Evolutionary conservation across 2,888 invertebrate genomes (phyloP).

Genomic region (Callyntrura guangdongensis): DNA sequence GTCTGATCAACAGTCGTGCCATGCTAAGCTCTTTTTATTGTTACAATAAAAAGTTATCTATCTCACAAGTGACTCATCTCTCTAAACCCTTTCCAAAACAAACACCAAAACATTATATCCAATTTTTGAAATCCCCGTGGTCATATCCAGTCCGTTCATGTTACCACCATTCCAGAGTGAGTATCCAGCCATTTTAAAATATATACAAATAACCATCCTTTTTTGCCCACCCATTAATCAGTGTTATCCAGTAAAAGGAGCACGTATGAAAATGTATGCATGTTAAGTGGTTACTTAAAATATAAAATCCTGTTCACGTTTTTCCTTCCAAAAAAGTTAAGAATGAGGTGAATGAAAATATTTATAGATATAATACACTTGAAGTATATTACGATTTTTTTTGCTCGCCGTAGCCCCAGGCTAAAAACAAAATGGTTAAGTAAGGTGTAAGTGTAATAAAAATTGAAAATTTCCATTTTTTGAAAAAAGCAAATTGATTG

Average conservation of each 20-base stretch:
- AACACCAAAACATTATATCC: not conserved
- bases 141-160: not conserved
- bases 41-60: not conserved
- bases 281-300: not conserved
- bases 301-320: slow-evolving; percentile 1
- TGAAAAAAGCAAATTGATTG: slow-evolving; percentile 41
- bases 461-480: slow-evolving; percentile 22
- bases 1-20: not conserved
- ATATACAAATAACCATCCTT: slow-evolving; percentile 3
- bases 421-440: slow-evolving; percentile 30
- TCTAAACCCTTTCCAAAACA: not conserved
- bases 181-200: slow-evolving; percentile 9
- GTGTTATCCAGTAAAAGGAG: slow-evolving; percentile 11
- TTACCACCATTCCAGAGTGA: slow-evolving; percentile 28
- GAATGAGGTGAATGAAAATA: not conserved
- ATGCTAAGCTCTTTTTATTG: slow-evolving; percentile 6
- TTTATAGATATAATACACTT: slow-evolving; percentile 15
- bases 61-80: not conserved
- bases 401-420: slow-evolving; percentile 42
- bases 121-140: not conserved
- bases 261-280: not conserved
- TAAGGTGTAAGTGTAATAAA: slow-evolving; percentile 19
- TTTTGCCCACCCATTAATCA: slow-evolving; percentile 18
- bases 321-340: not conserved
- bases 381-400: not conserved